Base-by-base conservation (phyloP, 2,113 vertebrate species). In the Rhipidura dahli region DNA sequence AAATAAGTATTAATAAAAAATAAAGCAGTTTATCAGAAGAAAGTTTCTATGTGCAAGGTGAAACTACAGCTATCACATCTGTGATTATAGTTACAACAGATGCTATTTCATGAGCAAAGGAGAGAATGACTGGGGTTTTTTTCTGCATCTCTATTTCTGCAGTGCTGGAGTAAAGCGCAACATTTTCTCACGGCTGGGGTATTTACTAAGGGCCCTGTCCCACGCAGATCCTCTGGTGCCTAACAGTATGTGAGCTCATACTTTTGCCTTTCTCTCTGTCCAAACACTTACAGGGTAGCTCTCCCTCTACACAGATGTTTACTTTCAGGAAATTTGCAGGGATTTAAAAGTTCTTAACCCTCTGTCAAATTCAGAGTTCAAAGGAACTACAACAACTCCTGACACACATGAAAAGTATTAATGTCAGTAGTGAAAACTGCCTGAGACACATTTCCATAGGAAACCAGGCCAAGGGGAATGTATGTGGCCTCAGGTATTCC, bases 331-430 rank as follows among this genome's bases (percentile, higher is more conserved):
- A 85, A 64, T 10, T 51, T 81, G 45, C 6, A 57, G 39, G 33
- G 71, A 53, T 88, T 59, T 73, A 81, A 24, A 30, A 68, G 39
- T 63, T 79, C 78, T 83, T 85, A 66, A 82, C 6, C 12, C 26
- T 4, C 30, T 77, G 68, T 70, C 73, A 84, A 66, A 85, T 24
- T 66, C 51, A 35, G 51, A 82, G 33, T 66, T 90, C 69, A 82
- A 85, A 93, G 53, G 51, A 92, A 31, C 31, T n/a, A 49, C 44
- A 44, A 83, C 40, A 87, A 45, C 15, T 18, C 20, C 45, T 0
- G 1, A 22, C 13, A 73, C 13, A 40, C 20, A 26, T 0, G 3
- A n/a, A n/a, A n/a, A n/a, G n/a, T n/a, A n/a, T n/a, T n/a, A n/a
- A n/a, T n/a, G n/a, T n/a, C n/a, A n/a, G n/a, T n/a, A n/a, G n/a